Base-by-base conservation (phyloP, 2,797 vertebrate genomes). In the Propithecus deckenii region DNA sequence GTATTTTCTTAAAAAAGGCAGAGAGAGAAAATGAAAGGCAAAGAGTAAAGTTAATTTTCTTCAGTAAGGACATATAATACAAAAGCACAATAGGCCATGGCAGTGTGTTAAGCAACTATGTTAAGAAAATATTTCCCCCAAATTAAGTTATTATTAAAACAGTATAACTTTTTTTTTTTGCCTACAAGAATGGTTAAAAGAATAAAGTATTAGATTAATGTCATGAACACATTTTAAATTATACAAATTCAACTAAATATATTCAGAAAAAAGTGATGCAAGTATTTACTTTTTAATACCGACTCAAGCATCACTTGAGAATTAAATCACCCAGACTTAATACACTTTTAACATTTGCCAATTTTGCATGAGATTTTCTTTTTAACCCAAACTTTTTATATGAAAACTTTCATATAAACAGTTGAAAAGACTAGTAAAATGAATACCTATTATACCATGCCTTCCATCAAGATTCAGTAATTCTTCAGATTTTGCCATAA, bases 221-320 rank as follows among this genome's bases (percentile, higher is more conserved):
- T 92, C 35, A 81, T 72, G 75, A 83, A 88, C 61, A 84, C 30
- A 72, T 63, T 86, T 86, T 86, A 81, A 95, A 86, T 89, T 35
- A 69, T 75, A 14, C 5, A 92, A 95, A 86, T 95, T 94, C 65
- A 76, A 87, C 14, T 91, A 57, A 96, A 52, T 46, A 6, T 43
- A 48, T 59, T 46, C 14, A 75, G 10, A 35, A 71, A 83, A 50
- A 43, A 86, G 38, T 10, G 18, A 85, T 50, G 75, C 59, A 23
- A 9, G 41, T 32, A 79, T 35, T 22, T n/a, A 75, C 23, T 57
- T 95, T 65, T 83, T 80, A 71, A 69, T 0, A 35, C 4, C 9
- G 35, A 86, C 22, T 25, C 22, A 79, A 83, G 55, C 7, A 85
- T 89, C 4, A 50, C 35, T 74, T 38, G 23, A 28, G 4, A 50